Base-by-base conservation (phyloP, 2,797 vertebrate species). In the Natrix natrix region DNA sequence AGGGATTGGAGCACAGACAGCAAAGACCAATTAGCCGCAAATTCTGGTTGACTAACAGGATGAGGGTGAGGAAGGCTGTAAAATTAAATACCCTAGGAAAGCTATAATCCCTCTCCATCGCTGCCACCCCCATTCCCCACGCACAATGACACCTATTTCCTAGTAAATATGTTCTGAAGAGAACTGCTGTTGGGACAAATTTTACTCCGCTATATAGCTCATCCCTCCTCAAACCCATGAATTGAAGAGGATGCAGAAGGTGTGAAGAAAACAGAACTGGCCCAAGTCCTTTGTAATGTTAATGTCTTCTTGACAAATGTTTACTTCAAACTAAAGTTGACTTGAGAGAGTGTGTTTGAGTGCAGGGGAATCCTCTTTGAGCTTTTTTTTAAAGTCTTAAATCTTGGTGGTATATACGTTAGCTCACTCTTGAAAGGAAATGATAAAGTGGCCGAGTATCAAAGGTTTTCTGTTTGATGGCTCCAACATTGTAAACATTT, bases 231-330 rank as follows among this genome's bases (percentile, higher is more conserved):
- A 32, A 32, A n/a, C 54, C 93, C 94, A 48, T 93, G 94, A 92
- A 22, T n/a, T 57, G 24, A 91, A 92, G 93, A 94, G 95, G 94
- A 94, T 93, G 94, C 95, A 94, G 96, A 95, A 96, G 69, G 95
- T 97, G 96, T 86, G 90, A 93, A 93, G 93, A 48, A 88, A 95
- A 94, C 94, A 96, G 95, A 96, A 97, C 95, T 96, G 96, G 91
- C 93, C 93, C 96, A 95, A 94, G 95, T 95, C 94, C 98, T 97
- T 97, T 98, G 97, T 98, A 97, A 98, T 98, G 98, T 97, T 98
- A 98, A 98, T 98, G 93, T 69, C 87, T 91, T 83, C 86, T 93
- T 91, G 94, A 92, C 14, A 92, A 96, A 96, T 95, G 95, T 95
- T 96, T 94, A 90, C 93, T 95, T 95, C 96, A 94, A 95, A 95